Percentiles rank a stretch among this genome's conserved stretches.
Conservation (phyloP, 2,888 invertebrate species). For the Lithosia quadra region DNA sequence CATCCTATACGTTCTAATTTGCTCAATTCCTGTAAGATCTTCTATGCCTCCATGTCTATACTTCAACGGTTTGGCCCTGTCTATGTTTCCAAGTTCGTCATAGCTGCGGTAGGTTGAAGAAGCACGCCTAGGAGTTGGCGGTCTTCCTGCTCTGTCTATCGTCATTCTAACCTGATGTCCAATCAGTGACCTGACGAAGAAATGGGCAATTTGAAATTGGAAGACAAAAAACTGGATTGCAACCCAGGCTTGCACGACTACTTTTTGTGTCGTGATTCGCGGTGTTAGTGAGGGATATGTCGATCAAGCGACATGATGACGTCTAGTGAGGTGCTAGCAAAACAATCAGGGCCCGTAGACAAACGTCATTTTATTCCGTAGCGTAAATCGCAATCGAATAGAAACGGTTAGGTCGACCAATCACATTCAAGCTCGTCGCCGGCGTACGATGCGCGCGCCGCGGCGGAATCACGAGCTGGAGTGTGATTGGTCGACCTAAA, state of each 20-base stretch:
- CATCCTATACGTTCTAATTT: conserved; percentile 62
- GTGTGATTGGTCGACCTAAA: no score
- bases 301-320: conserved; percentile 36
- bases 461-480: no score
- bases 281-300: conserved; percentile 36
- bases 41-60: conserved; percentile 79
- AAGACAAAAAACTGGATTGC: conserved; percentile 29
- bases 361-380: no score
- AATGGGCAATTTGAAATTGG: conserved; percentile 62
- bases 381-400: no score
- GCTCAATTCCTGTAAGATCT: conserved; percentile 77
- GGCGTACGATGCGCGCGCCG: no score
- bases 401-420: no score
- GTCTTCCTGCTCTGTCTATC: conserved; percentile 78
- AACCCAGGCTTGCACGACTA: conserved; percentile 67
- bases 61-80: conserved; percentile 73
- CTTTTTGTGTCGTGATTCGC: conserved; percentile 24
- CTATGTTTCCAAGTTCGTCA: conserved; percentile 78
- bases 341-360: no score
- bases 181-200: conserved; percentile 74
- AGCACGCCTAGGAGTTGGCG: conserved; percentile 77
- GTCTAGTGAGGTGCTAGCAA: conserved; percentile 30
- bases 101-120: conserved; percentile 83
- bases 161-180: conserved; percentile 72
- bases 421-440: no score